These are phyloP conservation scores for Tetraodon nigroviridis DNA, from an alignment of 2,113 vertebrate species.

Conservation along the genomic window DNA sequence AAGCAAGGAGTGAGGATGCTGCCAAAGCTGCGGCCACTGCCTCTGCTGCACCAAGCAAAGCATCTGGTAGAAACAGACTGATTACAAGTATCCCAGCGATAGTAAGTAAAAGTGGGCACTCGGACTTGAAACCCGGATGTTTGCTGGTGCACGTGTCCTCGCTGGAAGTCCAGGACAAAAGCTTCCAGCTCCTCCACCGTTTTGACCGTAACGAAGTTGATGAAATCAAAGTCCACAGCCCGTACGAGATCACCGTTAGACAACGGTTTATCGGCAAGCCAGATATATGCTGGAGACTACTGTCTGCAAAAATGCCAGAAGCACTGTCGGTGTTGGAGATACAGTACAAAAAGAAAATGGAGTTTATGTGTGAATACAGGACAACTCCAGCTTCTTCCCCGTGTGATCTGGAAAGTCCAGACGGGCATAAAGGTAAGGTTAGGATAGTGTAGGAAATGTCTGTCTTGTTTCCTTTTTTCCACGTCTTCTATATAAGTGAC, in stretches of 20 bases:
- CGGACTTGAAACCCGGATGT: slow-evolving; percentile 77
- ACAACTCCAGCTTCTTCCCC: slow-evolving; percentile 61
- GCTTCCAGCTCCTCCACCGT: slow-evolving; percentile 75
- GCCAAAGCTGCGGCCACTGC: slow-evolving; percentile 43
- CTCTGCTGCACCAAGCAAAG: slow-evolving; percentile 32
- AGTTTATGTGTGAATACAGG: slow-evolving; percentile 75
- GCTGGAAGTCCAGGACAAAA: slow-evolving; percentile 80
- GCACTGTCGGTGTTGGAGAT: slow-evolving; percentile 77
- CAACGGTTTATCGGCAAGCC: slow-evolving; percentile 89
- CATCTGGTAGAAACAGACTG: slow-evolving; percentile 61
- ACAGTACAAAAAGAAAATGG: slow-evolving; percentile 84
- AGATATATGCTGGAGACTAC: slow-evolving; percentile 77
- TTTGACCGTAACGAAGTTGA: slow-evolving; percentile 85
- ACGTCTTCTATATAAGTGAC: slow-evolving; percentile 25
- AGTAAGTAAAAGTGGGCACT: slow-evolving; percentile 72
- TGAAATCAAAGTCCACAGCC: slow-evolving; percentile 80
- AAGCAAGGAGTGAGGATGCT: slow-evolving; percentile 64
- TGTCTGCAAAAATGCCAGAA: slow-evolving; percentile 87
- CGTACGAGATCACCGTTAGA: slow-evolving; percentile 84
- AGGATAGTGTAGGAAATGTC: neutral
- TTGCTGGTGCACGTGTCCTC: slow-evolving; percentile 77
- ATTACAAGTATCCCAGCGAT: slow-evolving; percentile 81
- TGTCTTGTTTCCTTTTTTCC: neutral
- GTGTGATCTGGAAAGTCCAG: slow-evolving; percentile 52
- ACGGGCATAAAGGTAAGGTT: slow-evolving; percentile 77